A percentile compares a stretch with the other conserved stretches of the same genome.
These are phyloP conservation scores for Actenoides hombroni DNA, from an alignment of 2,113 vertebrate genomes.

Conservation along the genomic window DNA sequence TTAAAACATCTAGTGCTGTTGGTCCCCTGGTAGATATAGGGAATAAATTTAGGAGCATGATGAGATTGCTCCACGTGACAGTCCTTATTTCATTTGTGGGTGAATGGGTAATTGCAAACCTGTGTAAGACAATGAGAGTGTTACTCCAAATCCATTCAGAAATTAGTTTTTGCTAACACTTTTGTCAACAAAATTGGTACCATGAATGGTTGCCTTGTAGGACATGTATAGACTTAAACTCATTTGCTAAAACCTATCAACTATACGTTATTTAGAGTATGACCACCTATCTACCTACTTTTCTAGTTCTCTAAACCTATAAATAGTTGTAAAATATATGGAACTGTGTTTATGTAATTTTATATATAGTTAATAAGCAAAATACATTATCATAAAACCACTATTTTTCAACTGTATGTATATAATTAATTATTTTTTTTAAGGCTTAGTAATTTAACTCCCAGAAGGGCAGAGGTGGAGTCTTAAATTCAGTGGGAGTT, in stretches of 20 bases:
- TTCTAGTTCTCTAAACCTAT: not conserved
- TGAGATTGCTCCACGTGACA: not conserved
- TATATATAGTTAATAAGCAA: not conserved
- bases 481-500: not conserved
- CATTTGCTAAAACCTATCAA: not conserved
- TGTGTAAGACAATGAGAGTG: not conserved
- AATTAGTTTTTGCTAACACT: not conserved
- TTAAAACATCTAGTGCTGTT: not conserved
- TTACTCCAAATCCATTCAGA: not conserved
- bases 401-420: not conserved
- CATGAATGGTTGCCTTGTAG: not conserved
- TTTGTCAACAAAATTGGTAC: not conserved
- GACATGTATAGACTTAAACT: not conserved
- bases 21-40: not conserved
- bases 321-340: not conserved
- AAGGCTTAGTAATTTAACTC: not conserved
- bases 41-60: not conserved
- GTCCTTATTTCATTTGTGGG: not conserved
- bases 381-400: not conserved
- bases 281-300: not conserved
- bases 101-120: not conserved
- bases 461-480: not conserved
- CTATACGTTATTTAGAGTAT: not conserved
- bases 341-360: not conserved
- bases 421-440: not conserved